Conservation (phyloP, 2,888 invertebrate genomes). For the Drosophila percnosoma region DNA sequence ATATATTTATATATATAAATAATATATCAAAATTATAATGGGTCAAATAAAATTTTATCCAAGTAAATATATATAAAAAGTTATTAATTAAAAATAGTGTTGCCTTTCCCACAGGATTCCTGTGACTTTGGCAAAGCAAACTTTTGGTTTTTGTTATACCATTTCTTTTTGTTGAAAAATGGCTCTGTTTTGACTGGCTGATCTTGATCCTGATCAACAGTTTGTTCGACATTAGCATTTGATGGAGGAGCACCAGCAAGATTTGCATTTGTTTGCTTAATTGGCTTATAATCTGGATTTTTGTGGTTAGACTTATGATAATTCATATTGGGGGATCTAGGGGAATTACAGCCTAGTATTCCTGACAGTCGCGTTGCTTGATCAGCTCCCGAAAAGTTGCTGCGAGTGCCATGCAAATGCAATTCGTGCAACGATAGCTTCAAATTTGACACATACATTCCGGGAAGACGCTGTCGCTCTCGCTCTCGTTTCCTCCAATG, state of each 20-base stretch:
- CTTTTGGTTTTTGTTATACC: slow-evolving; percentile 11
- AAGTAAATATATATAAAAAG: neutral
- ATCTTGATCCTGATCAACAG: neutral
- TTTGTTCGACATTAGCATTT: neutral
- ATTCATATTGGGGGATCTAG: neutral
- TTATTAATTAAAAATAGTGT: neutral
- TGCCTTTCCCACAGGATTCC: neutral
- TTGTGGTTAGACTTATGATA: neutral
- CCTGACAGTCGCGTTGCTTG: neutral
- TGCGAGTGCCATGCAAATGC: slow-evolving; percentile 7
- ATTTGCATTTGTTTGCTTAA: neutral
- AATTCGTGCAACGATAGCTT: neutral
- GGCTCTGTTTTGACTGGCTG: neutral
- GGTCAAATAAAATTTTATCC: neutral
- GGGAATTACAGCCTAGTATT: neutral
- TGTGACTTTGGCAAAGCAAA: neutral
- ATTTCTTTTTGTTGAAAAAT: neutral
- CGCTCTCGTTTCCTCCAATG: slow-evolving; percentile 31
- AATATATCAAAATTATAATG: no score
- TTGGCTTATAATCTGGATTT: neutral
- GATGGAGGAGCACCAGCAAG: neutral
- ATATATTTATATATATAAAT: no score
- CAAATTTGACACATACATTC: neutral
- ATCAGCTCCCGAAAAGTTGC: neutral
- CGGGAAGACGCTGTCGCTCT: neutral